phyloP scores from a whole-genome alignment of 2,888 invertebrate species.

The Eristalinus sepulchralis region DNA sequence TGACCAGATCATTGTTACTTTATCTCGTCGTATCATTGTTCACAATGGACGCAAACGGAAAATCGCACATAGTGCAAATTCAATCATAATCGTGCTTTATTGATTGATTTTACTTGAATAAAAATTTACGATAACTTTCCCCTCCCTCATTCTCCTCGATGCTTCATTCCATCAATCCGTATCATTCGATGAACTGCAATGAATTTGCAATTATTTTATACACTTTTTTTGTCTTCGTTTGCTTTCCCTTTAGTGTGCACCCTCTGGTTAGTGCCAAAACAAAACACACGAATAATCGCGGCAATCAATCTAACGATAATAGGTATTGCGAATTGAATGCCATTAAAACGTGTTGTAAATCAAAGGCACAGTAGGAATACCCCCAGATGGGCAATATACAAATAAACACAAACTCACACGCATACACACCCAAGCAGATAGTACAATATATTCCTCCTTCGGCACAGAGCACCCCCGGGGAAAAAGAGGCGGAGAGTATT shows the following conservation, averaged over 20 bases:
- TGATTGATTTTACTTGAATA: slow-evolving; percentile 46
- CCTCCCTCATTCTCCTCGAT: neutral
- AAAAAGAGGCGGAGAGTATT: slow-evolving; percentile 52
- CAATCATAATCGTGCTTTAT: slow-evolving; percentile 58
- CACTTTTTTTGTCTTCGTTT: neutral
- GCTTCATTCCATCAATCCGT: slow-evolving; percentile 7
- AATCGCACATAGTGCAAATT: slow-evolving; percentile 22
- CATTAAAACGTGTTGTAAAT: slow-evolving; percentile 68
- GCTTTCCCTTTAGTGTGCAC: slow-evolving; percentile 37
- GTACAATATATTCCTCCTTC: neutral
- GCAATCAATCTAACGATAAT: slow-evolving; percentile 68
- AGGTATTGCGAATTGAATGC: slow-evolving; percentile 69
- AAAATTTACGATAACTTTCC: slow-evolving; percentile 22
- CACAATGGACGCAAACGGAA: neutral
- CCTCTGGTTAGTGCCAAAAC: slow-evolving; percentile 47
- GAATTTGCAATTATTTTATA: slow-evolving; percentile 21
- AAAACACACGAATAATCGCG: slow-evolving; percentile 62
- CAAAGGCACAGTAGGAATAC: slow-evolving; percentile 63
- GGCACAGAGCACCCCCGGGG: slow-evolving; percentile 1
- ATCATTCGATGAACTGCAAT: slow-evolving; percentile 51
- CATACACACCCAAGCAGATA: neutral
- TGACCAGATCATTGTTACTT: slow-evolving; percentile 27
- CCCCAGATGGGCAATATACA: slow-evolving; percentile 54
- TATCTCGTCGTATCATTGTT: slow-evolving; percentile 35
- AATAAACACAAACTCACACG: neutral